These are phyloP conservation scores for Andrena haemorrhoa DNA, from an alignment of 2,888 invertebrate genomes.

Conservation along the genomic window DNA sequence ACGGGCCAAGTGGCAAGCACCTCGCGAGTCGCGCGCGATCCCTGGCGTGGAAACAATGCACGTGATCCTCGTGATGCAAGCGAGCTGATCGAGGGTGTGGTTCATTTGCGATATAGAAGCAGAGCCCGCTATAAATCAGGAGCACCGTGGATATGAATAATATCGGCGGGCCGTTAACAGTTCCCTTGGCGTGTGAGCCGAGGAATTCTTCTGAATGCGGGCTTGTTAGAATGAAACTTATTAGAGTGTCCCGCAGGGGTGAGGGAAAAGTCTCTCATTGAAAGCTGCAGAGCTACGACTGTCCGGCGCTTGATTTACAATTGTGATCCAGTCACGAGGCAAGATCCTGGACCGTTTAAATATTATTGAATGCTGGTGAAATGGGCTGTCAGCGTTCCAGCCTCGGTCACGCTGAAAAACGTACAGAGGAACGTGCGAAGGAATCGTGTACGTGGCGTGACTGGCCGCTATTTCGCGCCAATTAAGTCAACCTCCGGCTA, in stretches of 20 bases:
- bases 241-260: not conserved
- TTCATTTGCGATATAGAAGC: constrained; percentile 15
- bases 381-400: constrained; percentile 14
- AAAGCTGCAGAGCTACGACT: not conserved
- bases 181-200: not conserved
- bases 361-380: constrained; percentile 15
- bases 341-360: constrained; percentile 15
- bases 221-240: constrained; percentile 7
- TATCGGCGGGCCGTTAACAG: not conserved
- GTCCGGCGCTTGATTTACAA: constrained; percentile 32
- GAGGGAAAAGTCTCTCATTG: not conserved
- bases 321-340: constrained; percentile 25
- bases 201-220: not conserved
- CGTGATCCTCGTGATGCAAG: not conserved
- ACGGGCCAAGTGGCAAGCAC: constrained; percentile 18
- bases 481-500: constrained; percentile 19
- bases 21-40: not conserved
- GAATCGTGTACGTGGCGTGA: constrained; percentile 31
- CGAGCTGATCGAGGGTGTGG: constrained; percentile 34
- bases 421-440: constrained; percentile 32
- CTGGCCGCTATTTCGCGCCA: constrained; percentile 6
- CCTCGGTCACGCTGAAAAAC: constrained; percentile 20
- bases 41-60: constrained; percentile 29
- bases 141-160: constrained; percentile 19
- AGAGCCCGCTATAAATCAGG: constrained; percentile 13